Percentiles rank a stretch among this genome's conserved stretches.
Evolutionary conservation across 2,113 vertebrate species (phyloP).

Genomic region (Corythornis vintsioides): DNA sequence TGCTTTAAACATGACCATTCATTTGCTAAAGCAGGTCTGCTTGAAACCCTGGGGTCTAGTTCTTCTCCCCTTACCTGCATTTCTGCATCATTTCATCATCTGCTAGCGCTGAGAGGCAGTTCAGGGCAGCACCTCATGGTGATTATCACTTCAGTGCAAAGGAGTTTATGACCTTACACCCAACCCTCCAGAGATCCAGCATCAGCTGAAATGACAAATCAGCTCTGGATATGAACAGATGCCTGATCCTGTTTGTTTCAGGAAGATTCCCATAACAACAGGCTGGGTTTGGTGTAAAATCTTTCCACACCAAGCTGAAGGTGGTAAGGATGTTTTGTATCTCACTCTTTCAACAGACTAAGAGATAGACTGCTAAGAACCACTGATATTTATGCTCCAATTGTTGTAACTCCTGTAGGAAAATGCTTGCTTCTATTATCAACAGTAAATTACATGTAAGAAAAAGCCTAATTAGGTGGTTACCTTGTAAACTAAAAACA

Average conservation of each 20-base stretch:
- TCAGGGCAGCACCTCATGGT: slow-evolving; percentile 54
- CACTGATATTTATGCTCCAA: neutral
- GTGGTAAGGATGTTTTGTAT: neutral
- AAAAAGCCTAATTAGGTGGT: neutral
- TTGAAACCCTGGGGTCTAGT: slow-evolving; percentile 41
- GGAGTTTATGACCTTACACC: slow-evolving; percentile 56
- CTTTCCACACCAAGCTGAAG: neutral
- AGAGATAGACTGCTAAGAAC: neutral
- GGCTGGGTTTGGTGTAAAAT: neutral
- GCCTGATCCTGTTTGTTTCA: neutral
- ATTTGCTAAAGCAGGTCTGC: slow-evolving; percentile 15
- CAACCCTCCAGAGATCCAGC: neutral
- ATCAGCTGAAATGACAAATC: slow-evolving; percentile 14
- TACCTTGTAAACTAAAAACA: neutral
- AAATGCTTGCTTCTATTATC: neutral
- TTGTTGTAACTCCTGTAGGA: neutral
- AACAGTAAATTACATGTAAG: neutral
- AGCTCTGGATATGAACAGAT: slow-evolving; percentile 16
- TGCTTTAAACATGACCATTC: slow-evolving; percentile 47
- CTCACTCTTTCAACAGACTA: neutral
- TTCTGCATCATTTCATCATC: slow-evolving; percentile 59
- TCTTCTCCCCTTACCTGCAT: slow-evolving; percentile 47
- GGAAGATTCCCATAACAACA: neutral
- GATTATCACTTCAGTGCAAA: slow-evolving; percentile 60
- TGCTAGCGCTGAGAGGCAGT: slow-evolving; percentile 33